Evolutionary conservation across 2,113 vertebrate genomes (phyloP).

Genomic region (Stigmatopora nigra): DNA sequence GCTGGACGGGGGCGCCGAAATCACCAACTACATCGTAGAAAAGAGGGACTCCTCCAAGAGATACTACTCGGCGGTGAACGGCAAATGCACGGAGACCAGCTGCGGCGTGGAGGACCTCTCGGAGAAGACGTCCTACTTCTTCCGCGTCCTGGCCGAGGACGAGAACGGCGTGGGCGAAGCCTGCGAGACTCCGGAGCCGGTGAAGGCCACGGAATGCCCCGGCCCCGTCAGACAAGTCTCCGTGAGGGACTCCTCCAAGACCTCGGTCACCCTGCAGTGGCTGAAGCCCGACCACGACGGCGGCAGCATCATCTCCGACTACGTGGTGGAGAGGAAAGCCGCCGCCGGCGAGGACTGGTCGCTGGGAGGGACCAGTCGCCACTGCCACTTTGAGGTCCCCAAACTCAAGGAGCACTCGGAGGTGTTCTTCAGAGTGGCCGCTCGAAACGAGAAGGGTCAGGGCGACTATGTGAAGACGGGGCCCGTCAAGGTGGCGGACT

Average conservation of each 20-base stretch:
- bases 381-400: conserved; percentile 81
- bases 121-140: conserved; percentile 90
- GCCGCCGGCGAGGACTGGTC: conserved; percentile 82
- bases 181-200: conserved; percentile 83
- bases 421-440: conserved; percentile 86
- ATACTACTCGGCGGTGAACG: conserved; percentile 80
- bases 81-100: too few relatives aligned
- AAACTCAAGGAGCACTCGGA: conserved; percentile 90
- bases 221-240: conserved; percentile 83
- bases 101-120: conserved; percentile 86
- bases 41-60: conserved; percentile 94
- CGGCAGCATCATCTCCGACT: conserved; percentile 91
- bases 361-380: conserved; percentile 79
- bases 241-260: conserved; percentile 96
- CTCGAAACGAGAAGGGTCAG: conserved; percentile 92
- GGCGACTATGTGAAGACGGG: conserved; percentile 80
- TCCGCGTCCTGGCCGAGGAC: conserved; percentile 93
- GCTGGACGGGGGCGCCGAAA: conserved; percentile 86
- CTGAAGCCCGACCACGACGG: conserved; percentile 94
- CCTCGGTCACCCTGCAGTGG: conserved; percentile 86
- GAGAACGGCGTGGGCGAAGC: conserved; percentile 91
- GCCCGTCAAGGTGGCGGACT: conserved; percentile 87
- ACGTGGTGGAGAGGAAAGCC: conserved; percentile 83
- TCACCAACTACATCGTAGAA: conserved; percentile 90
- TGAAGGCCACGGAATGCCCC: conserved; percentile 88